Conservation (phyloP, 2,113 vertebrate genomes). For the Brachypodius melanocephalos region DNA sequence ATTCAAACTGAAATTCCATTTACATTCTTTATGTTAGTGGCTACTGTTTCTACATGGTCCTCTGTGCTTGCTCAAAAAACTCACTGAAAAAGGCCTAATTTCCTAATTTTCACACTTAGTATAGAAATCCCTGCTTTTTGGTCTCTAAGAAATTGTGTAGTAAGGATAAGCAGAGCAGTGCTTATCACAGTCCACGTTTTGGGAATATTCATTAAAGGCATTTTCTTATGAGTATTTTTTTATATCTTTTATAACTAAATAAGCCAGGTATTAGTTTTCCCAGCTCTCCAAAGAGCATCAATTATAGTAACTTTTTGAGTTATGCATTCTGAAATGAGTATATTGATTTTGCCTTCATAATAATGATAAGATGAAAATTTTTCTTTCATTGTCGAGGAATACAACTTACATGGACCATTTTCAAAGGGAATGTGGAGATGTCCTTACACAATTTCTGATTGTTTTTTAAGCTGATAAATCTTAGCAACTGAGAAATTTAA, state of each 20-base stretch:
- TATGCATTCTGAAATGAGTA: neutral
- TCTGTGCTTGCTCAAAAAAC: neutral
- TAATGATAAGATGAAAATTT: neutral
- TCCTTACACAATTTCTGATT: neutral
- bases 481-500: neutral
- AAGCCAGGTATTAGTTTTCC: neutral
- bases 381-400: neutral
- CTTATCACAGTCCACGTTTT: neutral
- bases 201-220: neutral
- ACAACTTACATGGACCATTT: neutral
- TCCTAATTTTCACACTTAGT: neutral
- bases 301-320: neutral
- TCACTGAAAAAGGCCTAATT: neutral
- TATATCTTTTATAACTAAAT: neutral
- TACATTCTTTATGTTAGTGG: neutral
- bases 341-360: neutral
- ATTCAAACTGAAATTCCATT: neutral
- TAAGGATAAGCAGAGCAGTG: neutral
- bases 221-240: neutral
- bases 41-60: neutral
- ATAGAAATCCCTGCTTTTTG: neutral
- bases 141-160: neutral
- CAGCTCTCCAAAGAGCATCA: neutral
- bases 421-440: neutral
- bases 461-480: neutral